Evolutionary conservation across 1,140 invertebrate genomes (phyloP), one percentile per base, ranked within the genome.

Genomic region (Patella vulgata): DNA sequence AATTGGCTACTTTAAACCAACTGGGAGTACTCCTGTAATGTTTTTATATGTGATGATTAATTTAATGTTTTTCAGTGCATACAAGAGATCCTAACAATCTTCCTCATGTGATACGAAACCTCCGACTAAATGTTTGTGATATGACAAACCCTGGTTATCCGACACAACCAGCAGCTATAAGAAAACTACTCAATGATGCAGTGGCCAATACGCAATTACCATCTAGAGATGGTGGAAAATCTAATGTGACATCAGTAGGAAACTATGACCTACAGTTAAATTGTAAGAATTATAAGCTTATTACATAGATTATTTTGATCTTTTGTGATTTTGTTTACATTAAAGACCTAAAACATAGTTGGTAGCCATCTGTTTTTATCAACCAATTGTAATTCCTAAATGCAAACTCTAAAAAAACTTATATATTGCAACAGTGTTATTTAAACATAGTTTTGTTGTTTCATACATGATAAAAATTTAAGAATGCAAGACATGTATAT

Each of bases 131-230:
- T 14, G 88, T 96, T 66, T 89, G 90, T 80, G 92, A 96, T 86
- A 89, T 96, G 36, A 90, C 91, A 81, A 86, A 87, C 73, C 88
- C 90, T 71, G 33, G 33, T 36, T 36, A 36, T 14, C 91, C 92
- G 2, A 90, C 92, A n/a, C 91, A 92, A 76, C 90, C 91, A n/a
- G 88, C 89, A 44, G 75, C 93, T 59, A 93, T 92, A 44, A 89
- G 91, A 77, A 94, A 93, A 85, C 89, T 94, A 83, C 86, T 96
- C 30, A 94, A 92, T 79, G 92, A 95, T 84, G 91, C 93, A 40
- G 93, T 95, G 31, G 89, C 89, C 69, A 88, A 89, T 74, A 88
- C 89, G 19, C 70, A 66, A 85, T 51, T 48, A n/a, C 89, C 82
- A 89, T 86, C 30, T 9, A 86, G 87, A 59, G 68, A 82, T n/a